Percentiles rank a stretch among this genome's conserved stretches.
Conservation (phyloP, 2,888 invertebrate species). For the Torymus auratus region DNA sequence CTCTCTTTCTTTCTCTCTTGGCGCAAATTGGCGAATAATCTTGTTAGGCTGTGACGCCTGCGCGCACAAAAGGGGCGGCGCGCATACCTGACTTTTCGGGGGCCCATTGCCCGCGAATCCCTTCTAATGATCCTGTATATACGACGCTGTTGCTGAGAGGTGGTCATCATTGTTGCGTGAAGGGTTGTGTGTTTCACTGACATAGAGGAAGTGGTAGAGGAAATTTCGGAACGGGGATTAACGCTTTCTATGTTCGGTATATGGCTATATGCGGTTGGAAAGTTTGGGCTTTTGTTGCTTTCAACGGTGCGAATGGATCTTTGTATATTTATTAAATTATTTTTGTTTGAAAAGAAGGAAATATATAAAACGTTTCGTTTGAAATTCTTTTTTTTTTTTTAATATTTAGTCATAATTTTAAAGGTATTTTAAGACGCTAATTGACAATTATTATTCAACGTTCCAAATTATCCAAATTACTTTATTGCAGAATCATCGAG, state of each 20-base stretch:
- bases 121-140: conserved; percentile 1
- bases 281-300: too few relatives aligned
- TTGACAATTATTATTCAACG: neutral
- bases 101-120: conserved; percentile 25
- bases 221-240: too few relatives aligned
- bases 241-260: too few relatives aligned
- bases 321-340: too few relatives aligned
- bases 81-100: conserved; percentile 40
- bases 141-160: neutral
- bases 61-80: conserved; percentile 1
- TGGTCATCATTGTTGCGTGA: neutral
- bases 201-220: too few relatives aligned
- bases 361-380: too few relatives aligned
- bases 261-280: too few relatives aligned
- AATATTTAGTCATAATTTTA: too few relatives aligned
- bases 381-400: too few relatives aligned
- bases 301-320: too few relatives aligned
- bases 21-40: conserved; percentile 56
- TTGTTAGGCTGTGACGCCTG: conserved; percentile 48
- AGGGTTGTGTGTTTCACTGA: neutral
- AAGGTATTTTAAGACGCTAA: too few relatives aligned
- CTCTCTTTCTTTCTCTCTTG: neutral
- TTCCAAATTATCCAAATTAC: neutral
- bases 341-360: too few relatives aligned
- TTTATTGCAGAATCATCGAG: conserved; percentile 1